Base-by-base conservation (phyloP, 2,113 vertebrate species). In the Mixornis gularis region DNA sequence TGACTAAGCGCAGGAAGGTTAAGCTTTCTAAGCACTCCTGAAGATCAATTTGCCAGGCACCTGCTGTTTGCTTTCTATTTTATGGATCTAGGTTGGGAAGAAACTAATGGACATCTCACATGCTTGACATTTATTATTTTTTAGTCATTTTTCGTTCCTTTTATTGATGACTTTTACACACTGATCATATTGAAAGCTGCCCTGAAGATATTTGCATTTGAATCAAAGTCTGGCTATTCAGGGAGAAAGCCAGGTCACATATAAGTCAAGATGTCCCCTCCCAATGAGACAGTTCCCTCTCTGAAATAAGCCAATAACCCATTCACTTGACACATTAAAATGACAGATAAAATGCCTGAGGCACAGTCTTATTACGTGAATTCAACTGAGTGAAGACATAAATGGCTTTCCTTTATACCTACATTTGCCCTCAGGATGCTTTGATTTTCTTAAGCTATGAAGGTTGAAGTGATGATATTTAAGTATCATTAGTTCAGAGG, bases 51-150 rank as follows among this genome's bases (percentile, higher is more conserved):
- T 94, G 48, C 72, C 18, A 94, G 88, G 51, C 71, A 83, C 88
- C 94, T 94, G 85, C 89, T 92, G 93, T 94, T 96, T 94, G 59
- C 83, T 81, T 95, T 93, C 93, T 78, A 12, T 84, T 92, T 89
- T 83, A 74, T 83, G 58, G 80, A 96, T 96, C 18, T 86, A 94
- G 88, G 94, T 95, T 86, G 76, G 66, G 58, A 87, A 79, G 65
- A 71, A 87, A 56, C 63, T 87, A 89, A 82, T 12, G 8, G 84
- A 60, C 62, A 51, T 87, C 74, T 87, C 64, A 65, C 73, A 65
- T 70, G 62, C 60, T 78, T 95, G 90, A 68, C 65, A 83, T 92
- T 92, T 95, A 79, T 96, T 95, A 95, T 65, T 95, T 96, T 94
- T 96, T 94, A 83, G 90, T 85, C 14, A 69, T 60, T 89, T 95